Conservation (phyloP, 2,888 invertebrate genomes). For the Blastobasis lacticolella region DNA sequence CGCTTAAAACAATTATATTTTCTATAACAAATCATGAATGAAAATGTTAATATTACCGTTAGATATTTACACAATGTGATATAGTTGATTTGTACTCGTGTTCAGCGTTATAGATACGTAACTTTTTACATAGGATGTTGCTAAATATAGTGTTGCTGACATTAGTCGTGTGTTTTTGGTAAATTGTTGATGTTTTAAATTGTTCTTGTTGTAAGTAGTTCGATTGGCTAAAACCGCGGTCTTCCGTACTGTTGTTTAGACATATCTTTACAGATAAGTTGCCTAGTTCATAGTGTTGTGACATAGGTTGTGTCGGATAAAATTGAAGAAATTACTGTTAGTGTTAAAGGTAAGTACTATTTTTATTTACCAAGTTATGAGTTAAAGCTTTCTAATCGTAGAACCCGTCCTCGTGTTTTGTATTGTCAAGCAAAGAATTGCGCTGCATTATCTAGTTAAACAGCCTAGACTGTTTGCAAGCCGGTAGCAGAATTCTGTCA, state of each 20-base stretch:
- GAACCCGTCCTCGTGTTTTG: neutral
- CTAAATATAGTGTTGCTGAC: constrained; percentile 27
- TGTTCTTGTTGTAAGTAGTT: neutral
- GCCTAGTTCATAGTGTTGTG: constrained; percentile 26
- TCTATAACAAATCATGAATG: constrained; percentile 55
- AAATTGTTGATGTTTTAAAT: constrained; percentile 7
- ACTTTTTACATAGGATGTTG: constrained; percentile 25
- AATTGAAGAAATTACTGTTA: constrained; percentile 47
- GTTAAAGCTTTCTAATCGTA: neutral
- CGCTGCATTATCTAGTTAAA: too few relatives aligned
- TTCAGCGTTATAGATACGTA: constrained; percentile 13
- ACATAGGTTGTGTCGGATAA: constrained; percentile 50
- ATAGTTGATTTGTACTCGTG: constrained; percentile 12
- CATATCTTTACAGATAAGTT: constrained; percentile 23
- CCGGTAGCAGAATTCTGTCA: too few relatives aligned
- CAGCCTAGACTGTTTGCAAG: too few relatives aligned
- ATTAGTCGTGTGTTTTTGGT: neutral
- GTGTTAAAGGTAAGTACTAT: constrained; percentile 46
- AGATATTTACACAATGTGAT: too few relatives aligned
- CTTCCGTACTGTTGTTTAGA: constrained; percentile 23
- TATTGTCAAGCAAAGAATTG: neutral
- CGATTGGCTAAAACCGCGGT: constrained; percentile 5
- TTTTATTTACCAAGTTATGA: neutral
- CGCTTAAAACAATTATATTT: constrained; percentile 36
- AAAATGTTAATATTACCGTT: constrained; percentile 33